Evolutionary conservation across 2,888 invertebrate genomes (phyloP), one percentile per base, ranked within the genome.

Genomic region (Nomada lathburiana): DNA sequence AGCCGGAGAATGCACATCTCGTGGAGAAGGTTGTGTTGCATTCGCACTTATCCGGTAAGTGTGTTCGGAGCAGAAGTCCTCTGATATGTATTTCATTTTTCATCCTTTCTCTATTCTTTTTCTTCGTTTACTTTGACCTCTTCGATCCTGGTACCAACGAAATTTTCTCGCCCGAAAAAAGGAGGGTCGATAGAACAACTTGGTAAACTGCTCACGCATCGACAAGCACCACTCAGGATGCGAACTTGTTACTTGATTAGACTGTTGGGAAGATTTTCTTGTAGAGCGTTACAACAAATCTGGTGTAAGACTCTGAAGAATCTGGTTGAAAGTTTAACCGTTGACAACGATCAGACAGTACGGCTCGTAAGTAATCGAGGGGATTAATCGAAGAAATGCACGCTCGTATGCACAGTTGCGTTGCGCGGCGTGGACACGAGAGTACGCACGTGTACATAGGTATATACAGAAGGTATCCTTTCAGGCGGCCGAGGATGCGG

Each of bases 1-100:
- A 96, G 23, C 97, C 98, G 0, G 97, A 97, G 90, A 97, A 97
- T 91, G 96, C 96, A 0, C 96, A 96, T 77, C 94, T 97, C 0
- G 96, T 98, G 0, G 97, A 97, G 90, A 96, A 96, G 89, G 96
- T 98, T 79, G 94, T 97, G 7, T 94, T 96, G 76, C 85, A 87
- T 9, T 80, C 87, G 0, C 86, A 88, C 77, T 78, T 76, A 13
- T 50, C 86, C 7, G 89, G 91, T 91, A 72, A 85, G 86, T 55
- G 53, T 50, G 16, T 3, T 2, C 16, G 16, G 47, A 7, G 20
- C 4, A n/a, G 57, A 67, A 57, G 18, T 4, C 13, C 7, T 52
- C 2, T 53, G 9, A 53, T n/a, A 10, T 9, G 11, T 55, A 7
- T 9, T 5, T 69, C 18, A 13, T 23, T 29, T 2, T 26, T 29